phyloP scores from a whole-genome alignment of 2,888 invertebrate genomes.

The Scelioninae gen. 2 region DNA sequence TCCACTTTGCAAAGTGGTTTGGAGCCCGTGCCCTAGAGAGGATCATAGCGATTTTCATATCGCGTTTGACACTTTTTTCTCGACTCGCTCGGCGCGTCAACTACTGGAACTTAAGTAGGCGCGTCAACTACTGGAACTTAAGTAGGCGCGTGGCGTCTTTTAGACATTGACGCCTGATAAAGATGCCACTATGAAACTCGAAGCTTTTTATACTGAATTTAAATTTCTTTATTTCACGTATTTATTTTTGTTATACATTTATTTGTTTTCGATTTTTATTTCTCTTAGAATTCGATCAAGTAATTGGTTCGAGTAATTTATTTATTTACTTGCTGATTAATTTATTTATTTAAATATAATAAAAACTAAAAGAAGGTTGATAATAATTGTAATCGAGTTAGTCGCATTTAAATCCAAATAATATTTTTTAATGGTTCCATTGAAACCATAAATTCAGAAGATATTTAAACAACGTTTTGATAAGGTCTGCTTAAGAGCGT shows the following conservation, averaged over 20 bases:
- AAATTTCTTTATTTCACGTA: too few relatives aligned
- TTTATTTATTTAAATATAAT: too few relatives aligned
- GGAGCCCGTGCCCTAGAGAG: slow-evolving; percentile 39
- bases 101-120: slow-evolving; percentile 39
- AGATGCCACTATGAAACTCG: neutral
- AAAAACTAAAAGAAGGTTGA: too few relatives aligned
- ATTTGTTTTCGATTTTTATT: neutral
- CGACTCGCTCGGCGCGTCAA: slow-evolving; percentile 35
- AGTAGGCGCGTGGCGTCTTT: slow-evolving; percentile 53
- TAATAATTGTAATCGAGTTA: too few relatives aligned
- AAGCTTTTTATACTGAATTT: too few relatives aligned
- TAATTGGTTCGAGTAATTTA: too few relatives aligned
- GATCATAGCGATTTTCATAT: slow-evolving; percentile 26
- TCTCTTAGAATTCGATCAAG: too few relatives aligned
- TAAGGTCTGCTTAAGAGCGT: slow-evolving; percentile 2
- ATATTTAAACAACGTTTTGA: neutral
- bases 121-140: slow-evolving; percentile 47
- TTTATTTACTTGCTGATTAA: too few relatives aligned
- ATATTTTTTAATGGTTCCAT: neutral
- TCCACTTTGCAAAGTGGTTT: slow-evolving; percentile 35
- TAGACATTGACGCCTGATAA: slow-evolving; percentile 27
- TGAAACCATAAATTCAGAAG: neutral
- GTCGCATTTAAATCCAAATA: too few relatives aligned
- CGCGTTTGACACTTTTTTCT: slow-evolving; percentile 38
- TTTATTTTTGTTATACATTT: too few relatives aligned